Evolutionary conservation across 1,140 invertebrate genomes (phyloP), one percentile per base, ranked within the genome.

Genomic region (Musca domestica): DNA sequence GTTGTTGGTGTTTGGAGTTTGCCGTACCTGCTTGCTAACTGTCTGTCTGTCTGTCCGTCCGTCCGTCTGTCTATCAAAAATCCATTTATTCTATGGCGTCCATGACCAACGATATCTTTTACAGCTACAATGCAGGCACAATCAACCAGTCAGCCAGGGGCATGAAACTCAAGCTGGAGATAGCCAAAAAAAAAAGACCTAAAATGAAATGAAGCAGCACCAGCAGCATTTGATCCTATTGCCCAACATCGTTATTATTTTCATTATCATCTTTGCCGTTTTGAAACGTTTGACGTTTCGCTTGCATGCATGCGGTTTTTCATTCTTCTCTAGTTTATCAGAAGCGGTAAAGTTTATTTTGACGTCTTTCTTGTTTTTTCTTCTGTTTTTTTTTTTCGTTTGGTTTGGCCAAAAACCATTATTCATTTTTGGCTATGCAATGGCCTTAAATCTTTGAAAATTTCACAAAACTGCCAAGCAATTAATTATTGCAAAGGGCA

Each of bases 21-120:
- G 34, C 34, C 6, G 34, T 41, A 41, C 34, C n/a, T 61, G 17
- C n/a, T 58, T 30, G n/a, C 14, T n/a, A 15, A 23, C 9, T 30
- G 27, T 30, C 23, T n/a, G n/a, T n/a, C n/a, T n/a, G n/a, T n/a
- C n/a, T 54, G 10, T 56, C 5, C 15, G 12, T 56, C 25, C 25
- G 23, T 2, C 25, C 23, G 17, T 30, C 27, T 61, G 56, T 61
- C 56, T 61, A 61, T 61, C 56, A 61, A 61, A 61, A 61, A 61
- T 25, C 56, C 56, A 61, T 61, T 61, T 61, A 61, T 61, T 61
- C 56, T 61, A 61, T 61, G 56, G 56, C 56, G 56, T 61, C 56
- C 56, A 61, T 61, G 56, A 61, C 56, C 56, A 61, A 61, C 56
- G 27, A 61, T 61, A 61, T 61, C 56, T 17, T 61, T 17, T 10